Base-by-base conservation (phyloP, 2,888 invertebrate genomes). In the Hyposoter dolosus region DNA sequence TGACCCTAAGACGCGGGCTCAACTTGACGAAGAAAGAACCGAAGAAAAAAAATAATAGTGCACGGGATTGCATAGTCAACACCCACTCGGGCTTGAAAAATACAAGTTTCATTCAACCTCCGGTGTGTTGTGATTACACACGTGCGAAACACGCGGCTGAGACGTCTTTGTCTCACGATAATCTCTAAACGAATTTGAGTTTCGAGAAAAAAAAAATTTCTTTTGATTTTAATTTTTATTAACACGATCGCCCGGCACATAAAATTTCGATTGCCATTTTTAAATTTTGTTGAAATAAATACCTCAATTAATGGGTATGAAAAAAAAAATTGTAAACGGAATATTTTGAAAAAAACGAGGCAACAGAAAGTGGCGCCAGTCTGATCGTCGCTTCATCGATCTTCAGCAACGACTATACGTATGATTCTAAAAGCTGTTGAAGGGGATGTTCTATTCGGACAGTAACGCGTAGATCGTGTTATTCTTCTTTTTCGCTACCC, bases 401-500 rank as follows among this genome's bases (percentile, higher is more conserved):
- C 80, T 56, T 60, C 56, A 28, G 23, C 40, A 23, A 74, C 28
- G 32, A 47, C 60, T 50, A 4, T 77, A 66, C 47, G 3, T 23
- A 66, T 10, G 72, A 77, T 47, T 15, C n/a, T 76, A 47, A 45
- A 77, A 66, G 69, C 83, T 68, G 47, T 90, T 85, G 72, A 88
- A 88, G 90, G 89, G 90, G 89, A 91, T 91, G 88, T 84, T 78
- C 85, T 79, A 75, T 81, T 89, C 74, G 86, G 82, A 83, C 23
- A 53, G 81, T 83, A 63, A 47, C 40, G 76, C 82, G 85, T 85
- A 82, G 80, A 65, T 66, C 50, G 63, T 68, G 68, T 15, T 17
- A 53, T 69, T 72, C 40, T 32, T 15, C 5, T 23, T 23, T 50
- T 60, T 19, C 28, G 63, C 65, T 60, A 63, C 32, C 81, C 86